A percentile compares a stretch with the other conserved stretches of the same genome.
phyloP scores from a whole-genome alignment of 2,888 invertebrate genomes.

The Oscheius onirici region DNA sequence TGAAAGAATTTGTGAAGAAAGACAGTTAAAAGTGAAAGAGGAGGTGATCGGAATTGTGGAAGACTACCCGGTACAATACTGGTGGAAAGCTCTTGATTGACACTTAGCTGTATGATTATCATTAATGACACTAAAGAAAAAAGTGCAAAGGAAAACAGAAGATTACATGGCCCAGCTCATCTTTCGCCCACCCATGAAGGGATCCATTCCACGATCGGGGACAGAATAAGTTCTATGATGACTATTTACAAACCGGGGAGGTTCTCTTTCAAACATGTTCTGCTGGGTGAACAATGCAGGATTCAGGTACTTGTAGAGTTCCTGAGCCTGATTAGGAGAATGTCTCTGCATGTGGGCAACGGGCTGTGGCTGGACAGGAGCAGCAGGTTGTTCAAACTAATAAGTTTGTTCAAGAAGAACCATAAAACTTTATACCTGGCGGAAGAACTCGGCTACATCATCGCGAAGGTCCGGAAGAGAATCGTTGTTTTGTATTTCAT shows the following conservation, averaged over 20 bases:
- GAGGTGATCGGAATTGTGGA: conserved; percentile 32
- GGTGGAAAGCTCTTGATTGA: conserved; percentile 32
- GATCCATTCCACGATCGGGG: conserved; percentile 26
- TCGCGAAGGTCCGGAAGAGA: conserved; percentile 63
- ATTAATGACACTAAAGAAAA: conserved; percentile 10
- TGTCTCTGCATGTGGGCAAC: conserved; percentile 3
- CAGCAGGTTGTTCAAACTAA: conserved; percentile 31
- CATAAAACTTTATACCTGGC: conserved; percentile 49
- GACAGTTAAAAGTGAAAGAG: neutral
- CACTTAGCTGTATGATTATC: conserved; percentile 25
- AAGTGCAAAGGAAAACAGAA: neutral
- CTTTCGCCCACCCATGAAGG: conserved; percentile 25
- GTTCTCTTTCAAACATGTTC: conserved; percentile 13
- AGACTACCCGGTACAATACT: conserved; percentile 30
- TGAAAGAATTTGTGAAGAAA: conserved; percentile 6
- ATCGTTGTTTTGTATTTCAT: conserved; percentile 44
- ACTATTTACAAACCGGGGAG: conserved; percentile 7
- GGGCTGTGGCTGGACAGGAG: conserved; percentile 10
- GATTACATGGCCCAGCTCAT: conserved; percentile 31
- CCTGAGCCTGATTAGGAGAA: conserved; percentile 19
- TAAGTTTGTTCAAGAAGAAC: neutral
- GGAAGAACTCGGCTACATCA: conserved; percentile 65
- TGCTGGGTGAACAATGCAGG: conserved; percentile 23
- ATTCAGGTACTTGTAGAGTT: conserved; percentile 24
- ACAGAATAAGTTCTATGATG: conserved; percentile 26